phyloP scores from a whole-genome alignment of 2,113 vertebrate genomes.

The Crotalus tigris region DNA sequence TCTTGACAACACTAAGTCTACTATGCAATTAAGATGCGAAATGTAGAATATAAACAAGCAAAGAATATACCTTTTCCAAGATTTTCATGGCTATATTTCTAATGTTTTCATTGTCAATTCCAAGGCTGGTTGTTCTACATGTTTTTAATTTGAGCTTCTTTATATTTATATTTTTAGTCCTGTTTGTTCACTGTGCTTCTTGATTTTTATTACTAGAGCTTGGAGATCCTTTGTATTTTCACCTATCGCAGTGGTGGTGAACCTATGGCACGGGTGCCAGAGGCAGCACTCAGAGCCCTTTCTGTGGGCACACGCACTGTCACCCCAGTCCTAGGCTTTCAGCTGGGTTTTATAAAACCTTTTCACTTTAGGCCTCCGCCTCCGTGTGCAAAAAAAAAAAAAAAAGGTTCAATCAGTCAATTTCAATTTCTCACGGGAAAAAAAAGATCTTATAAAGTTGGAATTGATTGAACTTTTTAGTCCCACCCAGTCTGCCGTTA shows the following conservation, averaged over 20 bases:
- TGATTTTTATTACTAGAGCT: not conserved
- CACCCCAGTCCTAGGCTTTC: too few species aligned
- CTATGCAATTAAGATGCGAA: not conserved
- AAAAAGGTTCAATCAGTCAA: too few species aligned
- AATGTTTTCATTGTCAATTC: not conserved
- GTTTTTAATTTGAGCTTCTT: not conserved
- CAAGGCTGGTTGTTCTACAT: not conserved
- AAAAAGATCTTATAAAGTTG: too few species aligned
- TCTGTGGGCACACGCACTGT: too few species aligned
- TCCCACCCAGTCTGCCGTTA: too few species aligned
- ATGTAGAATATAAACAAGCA: not conserved
- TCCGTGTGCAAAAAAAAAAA: too few species aligned
- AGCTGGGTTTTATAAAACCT: too few species aligned
- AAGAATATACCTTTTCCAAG: not conserved
- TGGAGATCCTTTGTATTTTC: not conserved
- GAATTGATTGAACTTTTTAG: too few species aligned
- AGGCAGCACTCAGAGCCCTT: too few species aligned
- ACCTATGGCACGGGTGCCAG: too few species aligned
- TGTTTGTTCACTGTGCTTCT: not conserved
- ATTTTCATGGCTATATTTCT: not conserved
- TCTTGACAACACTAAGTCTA: not conserved
- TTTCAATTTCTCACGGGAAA: too few species aligned
- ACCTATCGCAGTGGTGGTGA: not conserved
- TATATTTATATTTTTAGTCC: not conserved
- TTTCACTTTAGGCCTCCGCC: too few species aligned